These are phyloP conservation scores for Eumerus sabulonum DNA, from an alignment of 2,888 invertebrate genomes.

Conservation along the genomic window DNA sequence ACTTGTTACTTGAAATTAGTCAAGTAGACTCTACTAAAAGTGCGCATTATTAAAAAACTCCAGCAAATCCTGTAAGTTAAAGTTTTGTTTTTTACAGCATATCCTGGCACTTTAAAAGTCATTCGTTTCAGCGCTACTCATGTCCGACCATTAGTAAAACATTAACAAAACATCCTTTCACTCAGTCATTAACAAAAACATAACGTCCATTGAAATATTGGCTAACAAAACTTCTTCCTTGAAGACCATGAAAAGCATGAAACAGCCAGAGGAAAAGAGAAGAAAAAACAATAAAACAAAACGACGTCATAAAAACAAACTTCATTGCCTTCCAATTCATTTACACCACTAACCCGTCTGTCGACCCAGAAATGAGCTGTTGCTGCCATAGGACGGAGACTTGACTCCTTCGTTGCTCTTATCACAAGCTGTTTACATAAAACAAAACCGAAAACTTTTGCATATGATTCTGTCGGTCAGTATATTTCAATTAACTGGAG, in stretches of 20 bases:
- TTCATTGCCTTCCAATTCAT: slow-evolving; percentile 46
- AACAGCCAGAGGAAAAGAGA: neutral
- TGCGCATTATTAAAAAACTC: no score
- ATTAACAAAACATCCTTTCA: slow-evolving; percentile 19
- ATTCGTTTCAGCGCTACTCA: no score
- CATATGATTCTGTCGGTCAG: slow-evolving; percentile 62
- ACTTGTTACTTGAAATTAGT: no score
- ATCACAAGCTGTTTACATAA: slow-evolving; percentile 49
- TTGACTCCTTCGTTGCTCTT: slow-evolving; percentile 26
- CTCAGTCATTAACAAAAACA: slow-evolving; percentile 31
- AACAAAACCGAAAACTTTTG: slow-evolving; percentile 29
- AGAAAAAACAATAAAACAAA: neutral
- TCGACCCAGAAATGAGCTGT: neutral
- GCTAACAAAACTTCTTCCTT: slow-evolving; percentile 33
- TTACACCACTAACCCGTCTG: slow-evolving; percentile 34
- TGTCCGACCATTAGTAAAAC: neutral
- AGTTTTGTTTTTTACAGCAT: no score
- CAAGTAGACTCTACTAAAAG: no score
- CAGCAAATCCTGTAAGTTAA: no score
- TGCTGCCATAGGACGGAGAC: no score
- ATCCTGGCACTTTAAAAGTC: no score
- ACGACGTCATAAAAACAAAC: slow-evolving; percentile 23
- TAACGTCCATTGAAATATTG: slow-evolving; percentile 25
- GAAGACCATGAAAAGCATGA: slow-evolving; percentile 5
- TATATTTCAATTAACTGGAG: slow-evolving; percentile 66